Evolutionary conservation across 2,888 invertebrate genomes (phyloP), one percentile per base, ranked within the genome.

Genomic region (Eubasilissa splendida): DNA sequence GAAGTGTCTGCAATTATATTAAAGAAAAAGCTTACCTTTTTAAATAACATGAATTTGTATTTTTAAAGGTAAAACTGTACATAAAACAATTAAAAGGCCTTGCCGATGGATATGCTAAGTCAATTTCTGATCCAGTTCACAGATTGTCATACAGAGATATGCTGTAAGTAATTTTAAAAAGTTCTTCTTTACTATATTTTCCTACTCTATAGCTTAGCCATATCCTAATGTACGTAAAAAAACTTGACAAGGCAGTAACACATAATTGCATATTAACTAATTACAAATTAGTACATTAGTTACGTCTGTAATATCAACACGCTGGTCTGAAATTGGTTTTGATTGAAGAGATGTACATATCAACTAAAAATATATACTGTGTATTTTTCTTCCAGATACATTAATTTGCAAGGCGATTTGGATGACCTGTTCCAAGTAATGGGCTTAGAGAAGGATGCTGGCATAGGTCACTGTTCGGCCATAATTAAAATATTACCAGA

Each of bases 401-500:
- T 93, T 81, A 93, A 93, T 86, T 88, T 93, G 86, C 86, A 90
- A 82, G 93, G 93, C 0, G 94, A 94, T 85, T 85, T 94, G 82
- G 93, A 92, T 85, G 94, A 94, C 85, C 86, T 94, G 81, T 91
- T 92, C 22, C 86, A 88, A 77, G 87, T 90, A 1, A 85, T 90
- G 79, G 85, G 88, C 87, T 2, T 84, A 80, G 75, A 85, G 86
- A 87, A 4, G 86, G 86, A 87, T n/a, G 84, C 89, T 56, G 90
- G 91, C 75, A 87, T 88, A 0, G 91, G 91, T 54, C 92, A 91
- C 84, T 94, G 94, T 87, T 93, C 94, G 1, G 94, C 93, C 0
- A 89, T 95, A 0, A 91, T 95, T 74, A 94, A 94, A 86, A 86
- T 94, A 75, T 88, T 93, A 82, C 92, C 93, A 0, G 92, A 91